Conservation (phyloP, 1,140 invertebrate species). For the Procambarus virginalis region DNA sequence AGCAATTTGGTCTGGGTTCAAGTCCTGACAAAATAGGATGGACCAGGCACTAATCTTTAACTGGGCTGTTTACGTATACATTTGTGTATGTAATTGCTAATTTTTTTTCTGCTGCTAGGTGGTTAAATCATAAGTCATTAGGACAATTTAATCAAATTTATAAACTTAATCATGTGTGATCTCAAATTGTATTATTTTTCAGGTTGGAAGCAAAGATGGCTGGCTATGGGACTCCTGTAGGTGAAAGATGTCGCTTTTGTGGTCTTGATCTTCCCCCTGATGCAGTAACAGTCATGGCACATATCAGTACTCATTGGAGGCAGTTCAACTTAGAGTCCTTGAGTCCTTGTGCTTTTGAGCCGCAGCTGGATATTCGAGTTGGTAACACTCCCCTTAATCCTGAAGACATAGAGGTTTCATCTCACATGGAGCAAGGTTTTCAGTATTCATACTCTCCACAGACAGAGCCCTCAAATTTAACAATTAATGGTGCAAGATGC, state of each 20-base stretch:
- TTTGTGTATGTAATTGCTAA: too few species aligned
- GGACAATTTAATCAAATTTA: neutral
- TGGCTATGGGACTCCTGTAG: conserved; percentile 48
- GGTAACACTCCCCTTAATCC: conserved; percentile 59
- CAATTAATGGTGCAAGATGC: conserved; percentile 61
- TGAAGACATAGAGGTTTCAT: conserved; percentile 63
- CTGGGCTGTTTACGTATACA: too few species aligned
- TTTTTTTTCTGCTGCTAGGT: too few species aligned
- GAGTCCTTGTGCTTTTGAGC: conserved; percentile 62
- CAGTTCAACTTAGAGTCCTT: conserved; percentile 64
- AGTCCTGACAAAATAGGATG: too few species aligned
- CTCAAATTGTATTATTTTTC: neutral
- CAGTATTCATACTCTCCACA: conserved; percentile 67
- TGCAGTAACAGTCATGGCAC: conserved; percentile 67
- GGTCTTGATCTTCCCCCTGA: conserved; percentile 68
- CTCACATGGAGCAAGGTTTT: conserved; percentile 60
- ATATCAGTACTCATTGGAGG: conserved; percentile 67
- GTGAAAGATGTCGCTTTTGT: conserved; percentile 69
- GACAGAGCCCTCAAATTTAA: conserved; percentile 62
- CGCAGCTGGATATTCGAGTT: conserved; percentile 56
- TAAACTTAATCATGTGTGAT: neutral
- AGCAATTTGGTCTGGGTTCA: too few species aligned
- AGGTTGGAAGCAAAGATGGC: conserved; percentile 39
- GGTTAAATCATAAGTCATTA: too few species aligned
- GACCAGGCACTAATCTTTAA: too few species aligned